phyloP scores from a whole-genome alignment of 2,797 vertebrate species.

The Sparus aurata region DNA sequence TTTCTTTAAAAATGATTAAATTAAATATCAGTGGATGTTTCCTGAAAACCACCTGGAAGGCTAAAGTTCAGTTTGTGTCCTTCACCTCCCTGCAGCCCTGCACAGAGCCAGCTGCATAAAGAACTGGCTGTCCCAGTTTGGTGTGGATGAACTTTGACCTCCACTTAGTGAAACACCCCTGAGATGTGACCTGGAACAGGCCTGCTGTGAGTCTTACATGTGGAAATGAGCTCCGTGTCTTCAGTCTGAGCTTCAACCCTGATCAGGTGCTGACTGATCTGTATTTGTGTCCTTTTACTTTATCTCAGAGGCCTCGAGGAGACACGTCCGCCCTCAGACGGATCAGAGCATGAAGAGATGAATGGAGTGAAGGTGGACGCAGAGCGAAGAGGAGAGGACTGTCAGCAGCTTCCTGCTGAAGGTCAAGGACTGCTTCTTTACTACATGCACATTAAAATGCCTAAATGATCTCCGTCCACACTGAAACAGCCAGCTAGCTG shows the following conservation, averaged over 20 bases:
- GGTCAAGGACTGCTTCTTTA: conserved; percentile 14
- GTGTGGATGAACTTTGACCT: too few species aligned
- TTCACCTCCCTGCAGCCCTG: too few species aligned
- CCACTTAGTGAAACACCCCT: too few species aligned
- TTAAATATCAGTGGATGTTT: too few species aligned
- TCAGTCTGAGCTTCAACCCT: not conserved
- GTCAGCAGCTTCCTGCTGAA: conserved; percentile 33
- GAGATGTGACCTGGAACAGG: not conserved
- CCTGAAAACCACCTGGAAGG: too few species aligned
- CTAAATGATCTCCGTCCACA: too few species aligned
- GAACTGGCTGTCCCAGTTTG: too few species aligned
- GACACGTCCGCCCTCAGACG: not conserved
- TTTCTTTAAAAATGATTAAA: too few species aligned
- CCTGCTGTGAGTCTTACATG: too few species aligned
- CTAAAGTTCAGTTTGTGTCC: too few species aligned
- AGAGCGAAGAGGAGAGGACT: conserved; percentile 17
- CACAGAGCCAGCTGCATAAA: too few species aligned
- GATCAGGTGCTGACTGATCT: not conserved
- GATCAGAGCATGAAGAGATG: conserved; percentile 45
- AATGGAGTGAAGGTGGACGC: conserved; percentile 40
- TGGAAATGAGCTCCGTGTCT: too few species aligned
- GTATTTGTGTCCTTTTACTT: not conserved
- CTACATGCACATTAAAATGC: not conserved
- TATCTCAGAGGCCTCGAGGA: conserved; percentile 18
- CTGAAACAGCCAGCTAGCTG: not conserved